Evolutionary conservation across 2,113 vertebrate species (phyloP), one percentile per base, ranked within the genome.

Genomic region (Hyaena hyaena): DNA sequence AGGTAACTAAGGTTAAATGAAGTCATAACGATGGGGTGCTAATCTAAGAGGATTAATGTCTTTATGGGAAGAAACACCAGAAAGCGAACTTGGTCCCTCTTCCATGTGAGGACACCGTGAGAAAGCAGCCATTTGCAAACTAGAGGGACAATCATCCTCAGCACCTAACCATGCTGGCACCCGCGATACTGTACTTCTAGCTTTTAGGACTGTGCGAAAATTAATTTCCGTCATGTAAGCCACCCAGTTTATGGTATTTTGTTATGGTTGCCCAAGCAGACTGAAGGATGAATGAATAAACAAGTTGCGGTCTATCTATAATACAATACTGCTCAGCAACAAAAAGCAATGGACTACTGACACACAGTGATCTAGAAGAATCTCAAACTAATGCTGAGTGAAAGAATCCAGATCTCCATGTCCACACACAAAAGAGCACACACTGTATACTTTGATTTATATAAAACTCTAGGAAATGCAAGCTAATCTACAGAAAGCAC

Each of bases 381-480:
- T 83, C 23, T 87, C 45, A 82, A 61, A 93, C 33, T 58, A 89
- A 14, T 9, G 6, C 45, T 39, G 43, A 90, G 45, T 45, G 48
- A 86, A 90, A 50, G 33, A 85, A 63, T 31, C 31, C 24, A 74
- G 53, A 24, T 61, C 7, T 48, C 39, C 31, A 16, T 2, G 9
- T 1, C 10, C 14, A 23, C 39, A 69, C 58, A 65, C 0, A 53
- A 76, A 61, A 61, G 63, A 19, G 28, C n/a, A 63, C 10, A 85
- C 12, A 10, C 21, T 63, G 16, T 53, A 58, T 45, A 33, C 77
- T 35, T 88, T 31, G 23, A 81, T 85, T 55, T 65, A 85, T n/a
- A 91, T 39, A 48, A 88, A 92, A 77, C 71, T 89, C 33, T 68
- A 85, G 58, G 89, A 93, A 86, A 87, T 77, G 17, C 28, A 93